Evolutionary conservation across 2,113 vertebrate species (phyloP).

Genomic region (Corythoichthys haematopterus): DNA sequence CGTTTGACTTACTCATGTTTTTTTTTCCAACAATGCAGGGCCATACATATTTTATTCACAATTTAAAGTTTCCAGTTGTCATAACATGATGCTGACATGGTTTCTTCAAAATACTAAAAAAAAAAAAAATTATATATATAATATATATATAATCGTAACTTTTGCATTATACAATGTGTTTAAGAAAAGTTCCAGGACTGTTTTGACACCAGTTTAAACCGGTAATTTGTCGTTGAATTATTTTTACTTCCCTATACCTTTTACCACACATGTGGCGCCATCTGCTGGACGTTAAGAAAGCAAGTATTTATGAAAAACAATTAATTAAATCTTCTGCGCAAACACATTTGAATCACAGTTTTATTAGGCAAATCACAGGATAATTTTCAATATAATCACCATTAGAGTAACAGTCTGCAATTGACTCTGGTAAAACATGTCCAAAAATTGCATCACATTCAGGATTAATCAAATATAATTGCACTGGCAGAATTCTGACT

Average conservation of each 20-base stretch:
- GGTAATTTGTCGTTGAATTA: too few relatives aligned
- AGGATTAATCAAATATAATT: conserved; percentile 34
- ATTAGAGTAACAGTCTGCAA: conserved; percentile 3
- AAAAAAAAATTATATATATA: too few relatives aligned
- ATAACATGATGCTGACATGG: not conserved
- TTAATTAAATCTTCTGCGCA: not conserved
- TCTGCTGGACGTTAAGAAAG: conserved; percentile 36
- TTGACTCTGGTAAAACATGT: not conserved
- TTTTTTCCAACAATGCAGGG: not conserved
- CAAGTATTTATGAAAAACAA: not conserved
- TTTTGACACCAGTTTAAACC: too few relatives aligned
- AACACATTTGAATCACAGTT: conserved; percentile 14
- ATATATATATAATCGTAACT: too few relatives aligned
- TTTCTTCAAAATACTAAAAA: not conserved
- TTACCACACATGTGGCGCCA: conserved; percentile 7
- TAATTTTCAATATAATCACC: conserved; percentile 5
- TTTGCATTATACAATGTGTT: too few relatives aligned
- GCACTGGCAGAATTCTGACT: conserved; percentile 16
- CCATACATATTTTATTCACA: too few relatives aligned
- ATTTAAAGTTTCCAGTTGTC: not conserved
- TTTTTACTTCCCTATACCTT: too few relatives aligned
- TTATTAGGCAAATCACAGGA: conserved; percentile 42
- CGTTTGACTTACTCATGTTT: conserved; percentile 18
- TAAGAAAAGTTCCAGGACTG: too few relatives aligned
- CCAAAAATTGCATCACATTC: conserved; percentile 4